Base-by-base conservation (phyloP, 2,888 invertebrate species). In the Gonocerus acuteangulatus region DNA sequence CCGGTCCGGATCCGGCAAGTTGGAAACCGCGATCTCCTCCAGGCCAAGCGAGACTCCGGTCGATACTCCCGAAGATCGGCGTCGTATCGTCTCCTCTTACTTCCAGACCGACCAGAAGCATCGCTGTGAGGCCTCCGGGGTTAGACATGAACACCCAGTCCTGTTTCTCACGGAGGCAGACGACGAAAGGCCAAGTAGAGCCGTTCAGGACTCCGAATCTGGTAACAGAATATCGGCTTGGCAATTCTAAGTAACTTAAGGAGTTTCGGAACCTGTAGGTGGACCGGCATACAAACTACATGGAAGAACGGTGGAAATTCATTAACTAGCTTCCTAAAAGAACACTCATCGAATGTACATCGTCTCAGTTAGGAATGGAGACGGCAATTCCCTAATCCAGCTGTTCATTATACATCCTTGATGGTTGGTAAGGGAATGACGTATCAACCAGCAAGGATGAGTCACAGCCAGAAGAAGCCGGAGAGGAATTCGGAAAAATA, bases 121-220 rank as follows among this genome's bases (percentile, higher is more conserved):
- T 56, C 22, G 27, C 15, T 7, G 56, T 56, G 44, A 56, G 13
- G 18, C 56, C 56, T 44, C 16, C 56, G 4, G 56, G 18, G 27
- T 56, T 56, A 16, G 45, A 56, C 56, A 56, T 56, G 56, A 27
- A 56, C 9, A 56, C 56, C n/a, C 44, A 23, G n/a, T 39, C 42
- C 11, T 42, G 7, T 1, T n/a, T 21, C 6, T 45, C 56, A 18
- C 45, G 42, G 4, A 56, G 22, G 45, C 44, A 56, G 2, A 45
- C 56, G 11, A 56, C 44, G n/a, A 56, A 56, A 13, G 56, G 56
- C 56, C 56, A 56, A 2, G 44, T 56, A 1, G 44, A 11, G 1
- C 56, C 56, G n/a, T 39, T 15, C 39, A 39, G n/a, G 3, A 39
- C n/a, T 27, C 9, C 21, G n/a, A 39, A 39, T n/a, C 39, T 39